A percentile compares a stretch with the other conserved stretches of the same genome.
Evolutionary conservation across 2,888 invertebrate genomes (phyloP).

Genomic region (Myopa tessellatipennis): DNA sequence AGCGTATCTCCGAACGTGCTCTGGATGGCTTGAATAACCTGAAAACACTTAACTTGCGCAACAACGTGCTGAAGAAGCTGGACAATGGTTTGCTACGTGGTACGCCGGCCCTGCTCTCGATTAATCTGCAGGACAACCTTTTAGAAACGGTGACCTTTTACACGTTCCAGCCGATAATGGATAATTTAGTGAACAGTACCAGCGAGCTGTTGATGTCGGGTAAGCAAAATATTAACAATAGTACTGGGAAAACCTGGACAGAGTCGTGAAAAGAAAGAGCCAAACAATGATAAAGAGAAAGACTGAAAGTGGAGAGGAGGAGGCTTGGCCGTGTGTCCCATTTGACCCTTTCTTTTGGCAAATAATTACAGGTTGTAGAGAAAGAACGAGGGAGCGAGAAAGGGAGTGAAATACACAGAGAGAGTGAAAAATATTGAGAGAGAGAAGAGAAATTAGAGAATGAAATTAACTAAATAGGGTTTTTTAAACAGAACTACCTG

Average conservation of each 20-base stretch:
- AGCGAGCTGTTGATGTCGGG: constrained; percentile 83
- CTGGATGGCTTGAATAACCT: constrained; percentile 81
- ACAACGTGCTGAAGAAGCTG: constrained; percentile 80
- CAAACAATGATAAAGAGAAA: no score
- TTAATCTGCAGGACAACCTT: constrained; percentile 82
- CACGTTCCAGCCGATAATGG: constrained; percentile 78
- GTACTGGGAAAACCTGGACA: constrained; percentile 36
- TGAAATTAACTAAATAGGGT: no score
- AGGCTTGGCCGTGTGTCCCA: no score
- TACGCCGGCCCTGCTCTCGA: constrained; percentile 77
- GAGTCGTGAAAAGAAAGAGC: no score
- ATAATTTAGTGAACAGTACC: constrained; percentile 79
- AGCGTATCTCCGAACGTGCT: constrained; percentile 81
- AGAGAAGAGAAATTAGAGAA: no score
- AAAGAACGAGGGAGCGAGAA: no score
- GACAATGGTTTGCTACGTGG: constrained; percentile 79
- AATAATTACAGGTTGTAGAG: no score
- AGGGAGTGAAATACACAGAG: no score
- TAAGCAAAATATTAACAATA: constrained; percentile 67
- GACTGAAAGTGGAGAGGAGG: no score
- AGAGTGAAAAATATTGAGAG: no score
- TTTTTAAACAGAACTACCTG: no score
- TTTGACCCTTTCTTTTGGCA: no score
- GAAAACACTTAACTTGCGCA: constrained; percentile 78
- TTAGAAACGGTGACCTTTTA: constrained; percentile 82